Base-by-base conservation (phyloP, 2,113 vertebrate species). In the Saccopteryx leptura region DNA sequence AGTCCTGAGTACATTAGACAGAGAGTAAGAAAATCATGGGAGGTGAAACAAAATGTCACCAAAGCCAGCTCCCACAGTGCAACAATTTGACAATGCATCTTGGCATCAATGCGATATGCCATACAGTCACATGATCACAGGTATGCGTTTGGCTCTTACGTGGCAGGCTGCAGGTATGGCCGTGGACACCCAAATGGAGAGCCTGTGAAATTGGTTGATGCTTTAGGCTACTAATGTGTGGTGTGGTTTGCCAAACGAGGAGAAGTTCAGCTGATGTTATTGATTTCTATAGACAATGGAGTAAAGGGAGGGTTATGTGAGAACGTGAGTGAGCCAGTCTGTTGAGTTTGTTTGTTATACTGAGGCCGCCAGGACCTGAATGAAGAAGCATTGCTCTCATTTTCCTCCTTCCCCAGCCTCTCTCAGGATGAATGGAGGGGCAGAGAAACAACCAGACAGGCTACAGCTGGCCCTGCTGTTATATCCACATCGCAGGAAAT, bases 381-480 rank as follows among this genome's bases (percentile, higher is more conserved):
- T 3, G 2, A 81, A 31, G 15, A 5, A 58, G 46, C 54, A 46
- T 58, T 18, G 31, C 4, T 33, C n/a, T 11, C 9, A 7, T 0
- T 2, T 52, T 52, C 11, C 68, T 88, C n/a, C 28, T 83, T 54
- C 21, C 46, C 26, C 11, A 0, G 46, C 26, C 21, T 71, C 48
- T 66, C 17, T 68, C 11, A 9, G 54, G 21, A 24, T 78, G 17
- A 87, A 79, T 28, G 58, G 7, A 76, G 8, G 15, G 33, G 24
- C 28, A 71, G 65, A 52, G 65, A 39, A 48, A 9, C 31, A 50
- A 4, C 2, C 3, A 58, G 46, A 58, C 19, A 80, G 8, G 60
- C 54, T 46, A 33, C 0, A 1, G 0, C 3, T 3, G 19, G 33
- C 39, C 21, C 2, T 65, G 33, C 65, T 65, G 1, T 2, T 15